phyloP scores from a whole-genome alignment of 2,888 invertebrate species.

The Eupithecia subumbrata region DNA sequence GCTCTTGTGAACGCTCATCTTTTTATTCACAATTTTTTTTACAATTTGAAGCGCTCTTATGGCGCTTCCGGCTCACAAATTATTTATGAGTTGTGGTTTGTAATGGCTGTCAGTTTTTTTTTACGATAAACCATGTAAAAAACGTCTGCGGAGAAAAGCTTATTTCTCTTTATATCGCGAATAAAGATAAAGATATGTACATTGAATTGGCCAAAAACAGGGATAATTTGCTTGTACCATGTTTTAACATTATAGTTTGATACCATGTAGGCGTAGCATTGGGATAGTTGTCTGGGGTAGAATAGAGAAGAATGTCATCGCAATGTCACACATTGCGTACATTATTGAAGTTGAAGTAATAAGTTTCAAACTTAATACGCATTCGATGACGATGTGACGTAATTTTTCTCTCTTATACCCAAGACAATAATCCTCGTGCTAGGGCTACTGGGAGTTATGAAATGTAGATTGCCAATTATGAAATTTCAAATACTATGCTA shows the following conservation, averaged over 20 bases:
- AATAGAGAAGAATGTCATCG: no score
- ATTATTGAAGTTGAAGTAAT: no score
- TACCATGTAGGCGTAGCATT: no score
- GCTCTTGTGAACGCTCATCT: conserved; percentile 42
- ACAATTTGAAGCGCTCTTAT: conserved; percentile 38
- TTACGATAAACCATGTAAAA: background rate
- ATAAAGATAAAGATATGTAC: no score
- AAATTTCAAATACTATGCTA: background rate
- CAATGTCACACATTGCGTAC: no score
- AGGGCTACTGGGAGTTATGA: background rate
- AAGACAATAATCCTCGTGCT: no score
- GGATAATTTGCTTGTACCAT: background rate
- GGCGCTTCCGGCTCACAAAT: conserved; percentile 40
- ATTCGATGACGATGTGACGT: no score
- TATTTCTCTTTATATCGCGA: background rate
- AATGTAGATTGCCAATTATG: background rate
- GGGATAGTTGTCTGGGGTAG: no score
- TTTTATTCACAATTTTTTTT: conserved; percentile 44
- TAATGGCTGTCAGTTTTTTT: conserved; percentile 20
- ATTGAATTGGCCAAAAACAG: no score
- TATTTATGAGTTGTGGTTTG: conserved; percentile 35
- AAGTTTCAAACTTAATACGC: no score
- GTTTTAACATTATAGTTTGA: background rate
- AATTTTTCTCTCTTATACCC: no score
- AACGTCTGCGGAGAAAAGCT: background rate